Conservation (phyloP, 2,113 vertebrate genomes). For the Monopterus albus region DNA sequence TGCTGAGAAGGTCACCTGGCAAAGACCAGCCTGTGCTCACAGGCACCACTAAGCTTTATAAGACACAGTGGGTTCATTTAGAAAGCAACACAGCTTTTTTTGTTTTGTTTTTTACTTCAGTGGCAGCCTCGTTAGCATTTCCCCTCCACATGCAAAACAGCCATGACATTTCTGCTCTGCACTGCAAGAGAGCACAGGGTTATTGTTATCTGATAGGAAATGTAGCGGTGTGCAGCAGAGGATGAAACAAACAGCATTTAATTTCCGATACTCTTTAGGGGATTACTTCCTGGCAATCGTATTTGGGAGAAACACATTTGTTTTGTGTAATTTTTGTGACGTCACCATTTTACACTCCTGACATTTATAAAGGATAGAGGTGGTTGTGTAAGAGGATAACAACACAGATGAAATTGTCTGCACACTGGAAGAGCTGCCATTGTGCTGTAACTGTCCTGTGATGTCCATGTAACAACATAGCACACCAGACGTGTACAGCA, state of each 20-base stretch:
- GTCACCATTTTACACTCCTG: conserved; percentile 31
- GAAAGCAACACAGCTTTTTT: not conserved
- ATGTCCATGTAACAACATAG: not conserved
- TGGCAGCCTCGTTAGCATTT: conserved; percentile 52
- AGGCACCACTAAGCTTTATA: conserved; percentile 29
- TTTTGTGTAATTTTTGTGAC: conserved; percentile 33
- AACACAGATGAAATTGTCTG: conserved; percentile 24
- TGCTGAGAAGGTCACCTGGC: conserved; percentile 61
- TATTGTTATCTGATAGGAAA: conserved; percentile 17
- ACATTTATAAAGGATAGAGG: conserved; percentile 21
- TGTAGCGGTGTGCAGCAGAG: not conserved
- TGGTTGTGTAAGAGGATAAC: conserved; percentile 43
- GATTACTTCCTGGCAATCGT: conserved; percentile 46
- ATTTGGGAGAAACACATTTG: conserved; percentile 22
- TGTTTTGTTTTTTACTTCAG: not conserved
- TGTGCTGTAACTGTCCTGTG: conserved; percentile 12
- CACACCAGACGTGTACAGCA: too few species aligned
- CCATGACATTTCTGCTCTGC: conserved; percentile 49
- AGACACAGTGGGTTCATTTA: conserved; percentile 3
- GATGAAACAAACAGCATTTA: conserved; percentile 25
- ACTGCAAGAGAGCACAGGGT: not conserved
- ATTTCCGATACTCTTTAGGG: conserved; percentile 23
- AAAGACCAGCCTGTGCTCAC: conserved; percentile 23
- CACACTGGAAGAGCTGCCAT: conserved; percentile 3
- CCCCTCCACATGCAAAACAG: conserved; percentile 17